Evolutionary conservation across 2,888 invertebrate genomes (phyloP).

Genomic region (Cremastinae sp.): DNA sequence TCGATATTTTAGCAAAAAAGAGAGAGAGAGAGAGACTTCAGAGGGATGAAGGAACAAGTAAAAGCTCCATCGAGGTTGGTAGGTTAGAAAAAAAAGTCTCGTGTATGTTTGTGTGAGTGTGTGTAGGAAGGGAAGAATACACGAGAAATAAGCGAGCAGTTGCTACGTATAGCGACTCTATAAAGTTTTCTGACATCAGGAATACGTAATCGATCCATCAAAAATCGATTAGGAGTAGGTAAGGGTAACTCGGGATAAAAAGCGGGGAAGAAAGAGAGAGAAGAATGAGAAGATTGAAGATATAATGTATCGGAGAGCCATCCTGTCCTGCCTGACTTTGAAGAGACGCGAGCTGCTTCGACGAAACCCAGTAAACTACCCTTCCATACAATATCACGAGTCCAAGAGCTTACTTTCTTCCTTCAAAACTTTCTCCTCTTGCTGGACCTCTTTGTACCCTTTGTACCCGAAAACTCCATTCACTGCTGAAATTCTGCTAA

Average conservation of each 20-base stretch:
- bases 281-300: constrained; percentile 6
- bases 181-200: constrained; percentile 50
- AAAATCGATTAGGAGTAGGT: constrained; percentile 56
- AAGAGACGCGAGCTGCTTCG: constrained; percentile 39
- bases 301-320: constrained; percentile 41
- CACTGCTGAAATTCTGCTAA: constrained; percentile 12
- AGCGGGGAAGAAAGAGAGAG: background rate
- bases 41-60: constrained; percentile 32
- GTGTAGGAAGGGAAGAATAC: too few species aligned
- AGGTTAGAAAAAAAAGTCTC: constrained; percentile 32
- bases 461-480: background rate
- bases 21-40: too few species aligned
- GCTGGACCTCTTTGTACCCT: constrained; percentile 19
- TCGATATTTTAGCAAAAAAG: too few species aligned
- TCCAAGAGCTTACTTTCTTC: constrained; percentile 50
- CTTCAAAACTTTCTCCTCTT: constrained; percentile 47
- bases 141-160: constrained; percentile 20
- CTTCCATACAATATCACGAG: constrained; percentile 20
- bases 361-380: constrained; percentile 42
- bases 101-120: constrained; percentile 32
- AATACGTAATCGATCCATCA: constrained; percentile 61
- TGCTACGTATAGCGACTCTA: constrained; percentile 39
- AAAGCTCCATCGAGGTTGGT: constrained; percentile 41
- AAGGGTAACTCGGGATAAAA: background rate
- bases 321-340: constrained; percentile 47